Evolutionary conservation across 2,888 invertebrate species (phyloP).

Genomic region (Brassicogethes aeneus): DNA sequence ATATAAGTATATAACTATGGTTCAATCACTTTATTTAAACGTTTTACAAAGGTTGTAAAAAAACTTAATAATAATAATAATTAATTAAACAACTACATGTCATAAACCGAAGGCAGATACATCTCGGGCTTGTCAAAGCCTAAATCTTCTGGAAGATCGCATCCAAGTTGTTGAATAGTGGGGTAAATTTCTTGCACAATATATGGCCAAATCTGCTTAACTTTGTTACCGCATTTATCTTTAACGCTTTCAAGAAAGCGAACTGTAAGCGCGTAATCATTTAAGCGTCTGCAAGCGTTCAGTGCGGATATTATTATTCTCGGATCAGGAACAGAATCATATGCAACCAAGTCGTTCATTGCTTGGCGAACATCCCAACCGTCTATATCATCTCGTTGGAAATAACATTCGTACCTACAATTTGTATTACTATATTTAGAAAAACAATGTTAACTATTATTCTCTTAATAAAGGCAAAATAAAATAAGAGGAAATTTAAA

Average conservation of each 20-base stretch:
- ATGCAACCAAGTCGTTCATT: slow-evolving; percentile 46
- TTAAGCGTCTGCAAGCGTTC: slow-evolving; percentile 53
- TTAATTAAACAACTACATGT: slow-evolving; percentile 41
- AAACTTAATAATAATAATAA: too few relatives aligned
- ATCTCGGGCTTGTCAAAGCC: slow-evolving; percentile 96
- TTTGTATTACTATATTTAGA: too few relatives aligned
- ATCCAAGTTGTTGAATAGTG: slow-evolving; percentile 84
- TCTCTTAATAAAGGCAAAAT: too few relatives aligned
- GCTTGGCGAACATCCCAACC: slow-evolving; percentile 62
- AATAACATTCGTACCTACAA: slow-evolving; percentile 69
- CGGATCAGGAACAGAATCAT: slow-evolving; percentile 54
- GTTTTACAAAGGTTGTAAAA: too few relatives aligned
- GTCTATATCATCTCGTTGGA: slow-evolving; percentile 79
- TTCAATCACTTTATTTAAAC: too few relatives aligned
- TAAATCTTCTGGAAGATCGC: slow-evolving; percentile 87
- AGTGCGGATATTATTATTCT: slow-evolving; percentile 49
- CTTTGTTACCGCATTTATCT: slow-evolving; percentile 70
- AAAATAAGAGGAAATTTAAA: too few relatives aligned
- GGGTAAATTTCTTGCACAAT: slow-evolving; percentile 84
- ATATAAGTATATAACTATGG: too few relatives aligned
- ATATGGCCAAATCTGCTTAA: slow-evolving; percentile 76
- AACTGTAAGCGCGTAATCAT: slow-evolving; percentile 56
- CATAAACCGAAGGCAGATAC: slow-evolving; percentile 63
- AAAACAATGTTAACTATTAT: too few relatives aligned
- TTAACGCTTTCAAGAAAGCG: slow-evolving; percentile 84